phyloP scores from a whole-genome alignment of 2,797 vertebrate species.

The Cyclopterus lumpus region DNA sequence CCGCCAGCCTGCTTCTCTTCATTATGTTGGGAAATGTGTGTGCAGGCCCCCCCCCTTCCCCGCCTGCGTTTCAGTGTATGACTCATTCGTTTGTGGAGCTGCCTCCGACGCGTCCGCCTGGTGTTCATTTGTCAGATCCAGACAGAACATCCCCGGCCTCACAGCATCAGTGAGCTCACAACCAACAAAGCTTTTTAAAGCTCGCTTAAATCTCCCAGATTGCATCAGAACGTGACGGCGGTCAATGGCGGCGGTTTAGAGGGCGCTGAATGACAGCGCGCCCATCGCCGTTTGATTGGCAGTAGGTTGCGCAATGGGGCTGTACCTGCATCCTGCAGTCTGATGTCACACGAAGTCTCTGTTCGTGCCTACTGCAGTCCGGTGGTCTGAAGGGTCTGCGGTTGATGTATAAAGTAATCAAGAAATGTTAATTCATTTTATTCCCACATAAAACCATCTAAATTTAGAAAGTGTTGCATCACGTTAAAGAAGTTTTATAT shows the following conservation, averaged over 20 bases:
- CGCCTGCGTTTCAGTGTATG: constrained; percentile 12
- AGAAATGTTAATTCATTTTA: background rate
- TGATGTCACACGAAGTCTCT: constrained; percentile 14
- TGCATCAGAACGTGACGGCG: constrained; percentile 38
- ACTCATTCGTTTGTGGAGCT: constrained; percentile 43
- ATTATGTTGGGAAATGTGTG: constrained; percentile 16
- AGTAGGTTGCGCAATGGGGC: constrained; percentile 27
- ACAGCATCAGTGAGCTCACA: constrained; percentile 15
- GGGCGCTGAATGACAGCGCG: background rate
- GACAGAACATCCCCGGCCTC: constrained; percentile 21
- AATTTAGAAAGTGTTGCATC: background rate
- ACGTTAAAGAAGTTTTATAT: background rate
- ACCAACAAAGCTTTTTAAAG: constrained; percentile 13
- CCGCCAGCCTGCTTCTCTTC: constrained; percentile 51
- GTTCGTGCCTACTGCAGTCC: background rate
- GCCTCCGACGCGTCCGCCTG: constrained; percentile 8
- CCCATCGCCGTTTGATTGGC: constrained; percentile 17
- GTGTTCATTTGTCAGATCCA: constrained; percentile 20
- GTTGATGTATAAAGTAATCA: constrained; percentile 2
- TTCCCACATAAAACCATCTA: background rate
- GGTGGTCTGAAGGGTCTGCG: constrained; percentile 19
- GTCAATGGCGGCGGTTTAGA: constrained; percentile 13
- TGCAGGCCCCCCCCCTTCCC: background rate
- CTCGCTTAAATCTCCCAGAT: constrained; percentile 36
- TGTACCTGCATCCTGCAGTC: constrained; percentile 3